Evolutionary conservation across 2,113 vertebrate genomes (phyloP), one percentile per base, ranked within the genome.

Genomic region (Vulpes vulpes): DNA sequence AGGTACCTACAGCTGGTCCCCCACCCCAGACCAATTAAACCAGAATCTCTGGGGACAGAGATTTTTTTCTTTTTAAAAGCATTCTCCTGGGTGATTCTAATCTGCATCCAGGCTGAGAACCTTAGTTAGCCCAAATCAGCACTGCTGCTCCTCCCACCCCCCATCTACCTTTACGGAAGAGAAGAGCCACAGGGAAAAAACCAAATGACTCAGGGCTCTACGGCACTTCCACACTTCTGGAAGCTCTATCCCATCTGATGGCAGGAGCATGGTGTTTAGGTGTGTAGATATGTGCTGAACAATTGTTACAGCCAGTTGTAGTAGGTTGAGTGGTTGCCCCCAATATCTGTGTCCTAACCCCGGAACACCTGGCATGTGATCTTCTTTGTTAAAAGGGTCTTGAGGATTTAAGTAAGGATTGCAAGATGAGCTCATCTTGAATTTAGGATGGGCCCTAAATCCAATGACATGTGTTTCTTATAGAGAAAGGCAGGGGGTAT

Each of bases 361-460:
- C 0, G 1, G 59, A 43, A 17, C 32, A 67, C 2, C 53, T n/a
- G 11, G 1, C 9, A 32, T 1, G 43, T 20, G n/a, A 25, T 23
- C 30, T 32, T 60, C n/a, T 22, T 16, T 38, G 20, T 17, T 55
- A 38, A 43, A 23, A 62, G 71, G 20, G 5, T 17, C 55, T 90
- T 11, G 53, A 20, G 15, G 53, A n/a, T 22, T 12, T 30, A 35
- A 25, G 3, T 16, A 60, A 57, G n/a, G 76, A 51, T 65, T 32
- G 53, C 71, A 38, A 22, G 62, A 74, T 20, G 27, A 60, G 49
- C 6, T 76, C 16, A 6, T 57, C 43, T 30, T 73, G 79, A 59
- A 23, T 23, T 64, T 38, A 12, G 64, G 7, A 2, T 17, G 11
- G 38, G 60, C 3, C 62, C 65, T 57, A 11, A 43, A 23, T 30